These are phyloP conservation scores for Thalassarche chlororhynchos DNA, from an alignment of 2,113 vertebrate genomes.

Conservation along the genomic window DNA sequence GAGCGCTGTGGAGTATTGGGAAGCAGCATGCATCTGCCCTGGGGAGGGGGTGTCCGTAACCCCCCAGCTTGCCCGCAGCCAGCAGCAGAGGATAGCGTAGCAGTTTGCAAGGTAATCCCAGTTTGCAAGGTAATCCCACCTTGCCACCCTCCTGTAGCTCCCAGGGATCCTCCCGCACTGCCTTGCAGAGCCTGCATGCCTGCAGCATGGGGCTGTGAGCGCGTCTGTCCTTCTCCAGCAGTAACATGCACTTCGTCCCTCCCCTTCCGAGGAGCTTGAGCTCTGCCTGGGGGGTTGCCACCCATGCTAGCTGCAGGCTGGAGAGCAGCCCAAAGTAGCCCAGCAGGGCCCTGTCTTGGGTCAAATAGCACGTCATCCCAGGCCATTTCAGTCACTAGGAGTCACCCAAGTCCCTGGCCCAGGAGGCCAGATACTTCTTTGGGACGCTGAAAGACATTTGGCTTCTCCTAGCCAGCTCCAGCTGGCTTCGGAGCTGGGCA, in stretches of 20 bases:
- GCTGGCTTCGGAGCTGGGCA: background rate
- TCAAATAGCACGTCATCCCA: background rate
- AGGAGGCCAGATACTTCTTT: background rate
- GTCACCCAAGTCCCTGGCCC: conserved; percentile 6
- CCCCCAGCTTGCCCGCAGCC: background rate
- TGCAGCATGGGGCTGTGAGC: rapidly evolving
- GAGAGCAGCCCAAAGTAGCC: background rate
- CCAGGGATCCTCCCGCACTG: background rate
- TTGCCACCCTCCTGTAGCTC: background rate
- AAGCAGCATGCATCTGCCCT: background rate
- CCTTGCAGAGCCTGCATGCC: background rate
- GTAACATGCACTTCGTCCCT: background rate
- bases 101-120: background rate
- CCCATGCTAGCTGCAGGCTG: background rate
- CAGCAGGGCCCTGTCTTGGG: background rate
- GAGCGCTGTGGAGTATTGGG: background rate
- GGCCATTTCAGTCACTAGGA: background rate
- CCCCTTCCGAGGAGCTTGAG: background rate
- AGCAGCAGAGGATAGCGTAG: background rate
- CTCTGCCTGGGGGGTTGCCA: background rate
- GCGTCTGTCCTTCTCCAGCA: background rate
- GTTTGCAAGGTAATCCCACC: background rate
- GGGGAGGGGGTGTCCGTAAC: background rate
- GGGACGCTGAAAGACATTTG: background rate
- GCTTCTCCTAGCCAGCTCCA: conserved; percentile 15